Evolutionary conservation across 2,113 vertebrate genomes (phyloP).

Genomic region (Leucopternis melanops): DNA sequence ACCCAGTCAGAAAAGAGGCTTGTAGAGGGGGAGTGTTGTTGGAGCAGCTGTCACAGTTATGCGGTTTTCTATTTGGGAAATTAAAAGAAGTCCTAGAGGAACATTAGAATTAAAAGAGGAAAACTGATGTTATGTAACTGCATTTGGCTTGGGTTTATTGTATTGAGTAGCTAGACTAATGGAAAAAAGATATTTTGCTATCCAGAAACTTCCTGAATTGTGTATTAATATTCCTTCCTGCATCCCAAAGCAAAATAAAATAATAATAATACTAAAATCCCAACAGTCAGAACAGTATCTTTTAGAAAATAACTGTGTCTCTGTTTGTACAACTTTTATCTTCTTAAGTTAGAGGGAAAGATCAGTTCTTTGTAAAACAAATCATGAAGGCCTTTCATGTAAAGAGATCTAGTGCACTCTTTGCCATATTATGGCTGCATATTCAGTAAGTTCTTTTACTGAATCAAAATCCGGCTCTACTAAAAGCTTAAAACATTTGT

Average conservation of each 20-base stretch:
- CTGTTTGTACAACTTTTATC: neutral
- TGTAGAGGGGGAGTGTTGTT: neutral
- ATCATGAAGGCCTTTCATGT: neutral
- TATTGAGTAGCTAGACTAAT: neutral
- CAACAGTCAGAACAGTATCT: neutral
- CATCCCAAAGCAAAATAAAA: neutral
- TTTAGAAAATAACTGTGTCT: neutral
- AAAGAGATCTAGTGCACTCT: neutral
- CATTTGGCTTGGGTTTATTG: neutral
- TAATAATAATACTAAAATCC: neutral
- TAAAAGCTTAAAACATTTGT: neutral
- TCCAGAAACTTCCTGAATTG: neutral
- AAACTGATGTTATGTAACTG: neutral
- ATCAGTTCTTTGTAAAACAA: neutral
- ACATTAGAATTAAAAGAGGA: neutral
- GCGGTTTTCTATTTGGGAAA: neutral
- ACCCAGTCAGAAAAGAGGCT: neutral
- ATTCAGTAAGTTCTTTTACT: neutral
- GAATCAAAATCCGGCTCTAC: neutral
- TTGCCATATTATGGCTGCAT: neutral
- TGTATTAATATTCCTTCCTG: neutral
- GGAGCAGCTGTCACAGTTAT: neutral
- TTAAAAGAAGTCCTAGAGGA: neutral
- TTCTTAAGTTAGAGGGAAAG: neutral
- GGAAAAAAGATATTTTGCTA: neutral